Evolutionary conservation across 2,113 vertebrate genomes (phyloP), one percentile per base, ranked within the genome.

Genomic region (Alethe diademata): DNA sequence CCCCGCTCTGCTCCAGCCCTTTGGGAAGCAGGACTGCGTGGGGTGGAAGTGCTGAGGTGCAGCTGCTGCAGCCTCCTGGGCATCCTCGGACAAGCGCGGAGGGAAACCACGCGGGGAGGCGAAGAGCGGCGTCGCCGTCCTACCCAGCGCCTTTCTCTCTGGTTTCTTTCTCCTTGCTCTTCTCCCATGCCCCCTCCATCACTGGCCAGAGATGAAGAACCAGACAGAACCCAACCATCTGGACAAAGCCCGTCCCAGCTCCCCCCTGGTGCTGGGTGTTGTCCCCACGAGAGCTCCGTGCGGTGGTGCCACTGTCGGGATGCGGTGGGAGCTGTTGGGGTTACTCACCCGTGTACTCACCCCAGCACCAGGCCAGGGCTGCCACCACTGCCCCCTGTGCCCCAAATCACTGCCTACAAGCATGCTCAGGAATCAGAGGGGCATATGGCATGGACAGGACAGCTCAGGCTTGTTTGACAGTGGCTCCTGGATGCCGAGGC

Each of bases 41-140:
- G 90, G 86, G 72, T 94, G 86, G 79, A 87, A 91, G 78, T 78
- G 91, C 76, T 93, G 96, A 95, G 94, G 95, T 92, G 94, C 89
- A 96, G 88, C 5, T 79, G 60, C 85, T 96, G 96, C 91, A 97
- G 78, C 94, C 85, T 95, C 92, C 94, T 10, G 25, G 86, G 88
- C 94, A 96, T 96, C 91, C 74, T 96, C 56, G 38, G 94, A 91
- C 92, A 95, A 96, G 94, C 35, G 79, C 6, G 56, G 65, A 91
- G 48, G 67, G 81, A 96, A 97, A 94, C 84, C 70, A 17, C 12
- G 1, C 1, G 0, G 71, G 62, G 66, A 95, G 82, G 94, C 81
- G 76, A 90, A 94, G 92, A 78, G 29, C 19, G 19, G 67, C 2
- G 0, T 18, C 45, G 29, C 56, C 2, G 0, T 62, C 60, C 86